Evolutionary conservation across 2,797 vertebrate genomes (phyloP), one percentile per base, ranked within the genome.

Genomic region (Galagoides demidoff): DNA sequence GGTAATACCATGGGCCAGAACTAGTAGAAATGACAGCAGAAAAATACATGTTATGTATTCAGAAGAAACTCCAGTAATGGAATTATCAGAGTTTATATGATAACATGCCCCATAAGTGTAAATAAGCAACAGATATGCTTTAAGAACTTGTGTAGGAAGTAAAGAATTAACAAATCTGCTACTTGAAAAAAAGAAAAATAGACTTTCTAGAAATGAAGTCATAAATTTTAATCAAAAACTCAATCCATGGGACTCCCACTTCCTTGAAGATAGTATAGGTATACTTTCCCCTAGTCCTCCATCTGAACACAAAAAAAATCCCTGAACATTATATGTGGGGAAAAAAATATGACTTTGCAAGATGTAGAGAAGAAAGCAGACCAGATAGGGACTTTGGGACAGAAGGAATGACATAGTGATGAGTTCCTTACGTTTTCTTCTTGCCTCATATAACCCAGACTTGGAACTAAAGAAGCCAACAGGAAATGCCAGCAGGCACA

Each of bases 181-280:
- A 83, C 37, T 68, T 93, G 16, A 57, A 83, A 81, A 31, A 78
- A 43, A 57, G 59, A 79, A 55, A 82, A 88, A 74, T 23, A 83
- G 70, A 55, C 55, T 78, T 95, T 89, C 14, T 78, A 89, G 85
- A 77, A 84, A 71, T 68, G 84, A 61, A 61, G 16, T 43, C 89
- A 83, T 63, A 39, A 82, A 64, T 29, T 43, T n/a, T 64, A 45
- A 82, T 43, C 76, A 39, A 74, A 88, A 88, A 71, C 1, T 63
- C 27, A 25, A 16, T 71, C 17, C 52, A 27, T 23, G 20, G 55
- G 34, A 52, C 43, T 52, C n/a, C 64, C n/a, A 43, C 27, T 74
- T 88, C 77, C 19, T 45, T 64, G 64, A 82, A 74, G 43, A 52
- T 34, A 31, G 37, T 77, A 37, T 22, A 55, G 9, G 7, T 82